These are phyloP conservation scores for Paraplagusia blochii DNA, from an alignment of 2,113 vertebrate species.

Conservation along the genomic window DNA sequence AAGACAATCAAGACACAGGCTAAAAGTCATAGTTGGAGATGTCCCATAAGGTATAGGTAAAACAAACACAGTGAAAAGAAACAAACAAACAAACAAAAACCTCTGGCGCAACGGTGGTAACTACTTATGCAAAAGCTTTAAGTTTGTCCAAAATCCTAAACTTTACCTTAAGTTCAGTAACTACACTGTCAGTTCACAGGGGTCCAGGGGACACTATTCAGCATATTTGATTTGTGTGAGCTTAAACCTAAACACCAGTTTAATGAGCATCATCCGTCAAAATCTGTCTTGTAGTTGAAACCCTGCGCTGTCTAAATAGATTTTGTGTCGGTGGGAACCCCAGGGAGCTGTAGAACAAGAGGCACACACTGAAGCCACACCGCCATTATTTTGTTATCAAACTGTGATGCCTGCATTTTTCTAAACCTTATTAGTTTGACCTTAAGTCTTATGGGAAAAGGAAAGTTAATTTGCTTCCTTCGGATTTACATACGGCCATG, in stretches of 20 bases:
- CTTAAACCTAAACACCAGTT: constrained; percentile 8
- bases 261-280: constrained; percentile 28
- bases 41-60: too few relatives aligned
- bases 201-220: background rate
- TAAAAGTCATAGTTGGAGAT: too few relatives aligned
- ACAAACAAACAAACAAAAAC: too few relatives aligned
- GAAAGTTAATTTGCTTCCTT: constrained; percentile 3
- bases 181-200: background rate
- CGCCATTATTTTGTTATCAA: constrained; percentile 24
- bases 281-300: constrained; percentile 11
- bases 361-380: constrained; percentile 17
- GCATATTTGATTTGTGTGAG: constrained; percentile 8
- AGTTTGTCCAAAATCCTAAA: too few relatives aligned
- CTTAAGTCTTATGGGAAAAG: constrained; percentile 18
- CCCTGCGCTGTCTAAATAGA: constrained; percentile 9
- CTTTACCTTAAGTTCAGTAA: background rate
- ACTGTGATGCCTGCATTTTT: constrained; percentile 11
- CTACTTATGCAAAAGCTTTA: too few relatives aligned
- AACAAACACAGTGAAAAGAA: too few relatives aligned
- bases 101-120: too few relatives aligned
- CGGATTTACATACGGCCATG: background rate
- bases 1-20: too few relatives aligned
- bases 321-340: background rate
- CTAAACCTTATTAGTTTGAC: constrained; percentile 30
- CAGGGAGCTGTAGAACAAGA: background rate